These are phyloP conservation scores for Melozone crissalis DNA, from an alignment of 2,113 vertebrate genomes.

Conservation along the genomic window DNA sequence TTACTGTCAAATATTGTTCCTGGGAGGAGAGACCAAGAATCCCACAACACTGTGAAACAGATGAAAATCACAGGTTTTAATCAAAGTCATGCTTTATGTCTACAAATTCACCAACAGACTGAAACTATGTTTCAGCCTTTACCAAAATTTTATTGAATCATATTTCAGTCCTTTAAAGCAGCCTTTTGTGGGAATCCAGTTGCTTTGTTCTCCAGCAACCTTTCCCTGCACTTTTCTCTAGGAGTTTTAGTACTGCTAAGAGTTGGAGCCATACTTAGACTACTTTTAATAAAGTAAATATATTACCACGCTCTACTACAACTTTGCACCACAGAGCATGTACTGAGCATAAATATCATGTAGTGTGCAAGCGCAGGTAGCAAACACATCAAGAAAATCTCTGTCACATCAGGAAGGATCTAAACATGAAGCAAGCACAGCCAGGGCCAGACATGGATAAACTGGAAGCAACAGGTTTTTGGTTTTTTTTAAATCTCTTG, in stretches of 20 bases:
- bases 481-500: not conserved
- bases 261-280: not conserved
- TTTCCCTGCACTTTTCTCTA: not conserved
- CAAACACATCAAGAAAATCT: not conserved
- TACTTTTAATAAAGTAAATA: not conserved
- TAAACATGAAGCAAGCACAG: not conserved
- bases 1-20: not conserved
- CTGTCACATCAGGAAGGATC: not conserved
- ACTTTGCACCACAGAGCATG: not conserved
- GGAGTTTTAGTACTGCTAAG: not conserved
- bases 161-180: not conserved
- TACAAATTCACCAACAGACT: not conserved
- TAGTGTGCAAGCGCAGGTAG: not conserved
- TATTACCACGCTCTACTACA: not conserved
- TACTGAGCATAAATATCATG: not conserved
- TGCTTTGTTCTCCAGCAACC: not conserved
- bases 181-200: not conserved
- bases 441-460: not conserved
- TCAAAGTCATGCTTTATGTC: not conserved
- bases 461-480: not conserved
- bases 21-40: not conserved
- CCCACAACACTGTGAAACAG: not conserved
- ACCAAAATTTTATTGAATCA: not conserved
- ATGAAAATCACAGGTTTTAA: not conserved
- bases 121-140: not conserved